Conservation (phyloP, 2,113 vertebrate species). For the Blennius ocellaris region DNA sequence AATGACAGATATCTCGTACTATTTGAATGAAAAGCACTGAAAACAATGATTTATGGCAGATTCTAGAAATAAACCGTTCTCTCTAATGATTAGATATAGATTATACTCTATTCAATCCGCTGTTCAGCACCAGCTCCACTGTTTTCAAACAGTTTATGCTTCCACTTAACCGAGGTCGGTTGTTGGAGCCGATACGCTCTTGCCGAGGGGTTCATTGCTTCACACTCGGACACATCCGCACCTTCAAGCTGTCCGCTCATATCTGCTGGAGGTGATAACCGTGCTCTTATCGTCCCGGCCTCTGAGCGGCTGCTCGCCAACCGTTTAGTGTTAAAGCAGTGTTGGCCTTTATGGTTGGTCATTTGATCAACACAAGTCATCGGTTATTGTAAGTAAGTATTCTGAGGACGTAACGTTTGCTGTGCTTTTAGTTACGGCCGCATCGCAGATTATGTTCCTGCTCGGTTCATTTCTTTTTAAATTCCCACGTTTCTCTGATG, state of each 20-base stretch:
- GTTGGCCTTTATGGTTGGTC: not conserved
- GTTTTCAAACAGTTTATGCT: not conserved
- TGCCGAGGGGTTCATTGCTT: not conserved
- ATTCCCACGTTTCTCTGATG: no score
- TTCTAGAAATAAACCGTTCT: no score
- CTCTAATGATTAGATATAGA: no score
- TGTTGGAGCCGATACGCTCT: conserved; percentile 9
- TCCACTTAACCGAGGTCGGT: conserved; percentile 5
- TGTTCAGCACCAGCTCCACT: not conserved
- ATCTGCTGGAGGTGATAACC: conserved; percentile 32
- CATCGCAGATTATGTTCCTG: no score
- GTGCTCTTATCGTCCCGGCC: conserved; percentile 5
- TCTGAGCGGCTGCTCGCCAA: conserved; percentile 13
- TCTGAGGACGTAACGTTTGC: no score
- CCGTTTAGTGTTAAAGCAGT: not conserved
- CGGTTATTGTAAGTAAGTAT: no score
- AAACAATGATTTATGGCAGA: no score
- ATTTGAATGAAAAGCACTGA: no score
- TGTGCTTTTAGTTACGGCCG: no score
- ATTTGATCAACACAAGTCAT: no score
- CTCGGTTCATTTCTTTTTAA: no score
- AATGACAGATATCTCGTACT: no score
- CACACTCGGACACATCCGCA: conserved; percentile 1
- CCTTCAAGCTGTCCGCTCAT: conserved; percentile 11
- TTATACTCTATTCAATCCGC: not conserved